A percentile compares a stretch with the other conserved stretches of the same genome.
Conservation (phyloP, 2,888 invertebrate genomes). For the Trichogramma evanescens region DNA sequence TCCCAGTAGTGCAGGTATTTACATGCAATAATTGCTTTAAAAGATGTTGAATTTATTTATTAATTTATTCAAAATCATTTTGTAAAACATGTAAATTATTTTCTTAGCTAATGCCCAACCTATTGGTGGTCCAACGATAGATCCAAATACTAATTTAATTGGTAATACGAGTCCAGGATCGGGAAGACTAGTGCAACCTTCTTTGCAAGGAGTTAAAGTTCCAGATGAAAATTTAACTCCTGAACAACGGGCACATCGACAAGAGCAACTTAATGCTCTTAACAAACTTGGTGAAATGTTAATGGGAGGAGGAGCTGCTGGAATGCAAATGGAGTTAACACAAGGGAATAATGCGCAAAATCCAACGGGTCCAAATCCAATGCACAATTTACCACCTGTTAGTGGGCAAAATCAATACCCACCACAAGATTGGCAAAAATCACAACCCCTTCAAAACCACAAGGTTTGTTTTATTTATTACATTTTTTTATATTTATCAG, state of each 20-base stretch:
- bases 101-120: slow-evolving; percentile 40
- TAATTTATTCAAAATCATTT: not conserved
- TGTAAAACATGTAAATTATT: slow-evolving; percentile 1
- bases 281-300: slow-evolving; percentile 88
- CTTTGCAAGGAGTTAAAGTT: slow-evolving; percentile 73
- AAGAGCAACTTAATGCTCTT: slow-evolving; percentile 85
- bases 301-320: slow-evolving; percentile 36
- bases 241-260: slow-evolving; percentile 88
- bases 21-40: slow-evolving; percentile 8
- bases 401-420: slow-evolving; percentile 38
- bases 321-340: slow-evolving; percentile 39
- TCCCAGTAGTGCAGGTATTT: slow-evolving; percentile 42
- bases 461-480: not conserved
- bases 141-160: slow-evolving; percentile 44
- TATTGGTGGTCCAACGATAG: slow-evolving; percentile 40
- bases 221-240: slow-evolving; percentile 95
- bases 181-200: slow-evolving; percentile 54
- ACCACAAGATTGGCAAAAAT: slow-evolving; percentile 75
- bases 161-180: slow-evolving; percentile 52
- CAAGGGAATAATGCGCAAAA: slow-evolving; percentile 34
- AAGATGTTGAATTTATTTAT: not conserved
- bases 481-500: not conserved
- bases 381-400: slow-evolving; percentile 38
- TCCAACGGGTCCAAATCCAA: slow-evolving; percentile 32
- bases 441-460: slow-evolving; percentile 66